Evolutionary conservation across 2,888 invertebrate species (phyloP), one percentile per base, ranked within the genome.

Genomic region (Xylota segnis): DNA sequence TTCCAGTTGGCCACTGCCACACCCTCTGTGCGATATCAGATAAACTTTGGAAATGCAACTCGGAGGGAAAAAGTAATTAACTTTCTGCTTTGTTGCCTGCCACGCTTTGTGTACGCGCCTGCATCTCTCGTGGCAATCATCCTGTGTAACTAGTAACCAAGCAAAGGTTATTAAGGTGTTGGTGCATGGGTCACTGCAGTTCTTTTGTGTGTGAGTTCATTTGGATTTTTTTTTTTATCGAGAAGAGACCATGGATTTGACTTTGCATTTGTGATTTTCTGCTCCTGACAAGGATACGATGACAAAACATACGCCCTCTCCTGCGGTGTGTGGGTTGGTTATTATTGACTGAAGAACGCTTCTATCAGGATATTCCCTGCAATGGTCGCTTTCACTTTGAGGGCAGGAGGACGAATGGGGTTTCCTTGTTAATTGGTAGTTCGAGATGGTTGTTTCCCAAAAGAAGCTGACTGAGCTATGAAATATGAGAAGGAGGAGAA

Each of bases 31-130:
- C 45, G 34, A 71, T 71, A 59, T 50, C 72, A 37, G 59, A 59
- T 50, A 37, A 61, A 72, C 50, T 37, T 76, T 68, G 43, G 23
- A 18, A 61, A 61, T 75, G 66, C 61, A 58, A 66, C 29, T 63
- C 40, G 68, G 10, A 52, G 43, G 50, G 61, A 74, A 75, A 75
- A 68, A 75, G 75, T 75, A 81, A 81, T 81, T 81, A 75, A 81
- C 68, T 81, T 81, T 81, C 68, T 81, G 75, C 61, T 75, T 81
- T 75, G 68, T 68, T 68, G 81, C 37, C 34, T 58, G 16, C 50
- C 27, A 56, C 43, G 40, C 52, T 74, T 75, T 75, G 65, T 56
- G 23, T 34, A 37, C 14, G 18, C 43, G 23, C 4, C 66, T 52
- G 63, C 63, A 63, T 63, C 32, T 32, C 29, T 10, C 5, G 6